phyloP scores from a whole-genome alignment of 2,797 vertebrate genomes.

The Coregonus ussuriensis region DNA sequence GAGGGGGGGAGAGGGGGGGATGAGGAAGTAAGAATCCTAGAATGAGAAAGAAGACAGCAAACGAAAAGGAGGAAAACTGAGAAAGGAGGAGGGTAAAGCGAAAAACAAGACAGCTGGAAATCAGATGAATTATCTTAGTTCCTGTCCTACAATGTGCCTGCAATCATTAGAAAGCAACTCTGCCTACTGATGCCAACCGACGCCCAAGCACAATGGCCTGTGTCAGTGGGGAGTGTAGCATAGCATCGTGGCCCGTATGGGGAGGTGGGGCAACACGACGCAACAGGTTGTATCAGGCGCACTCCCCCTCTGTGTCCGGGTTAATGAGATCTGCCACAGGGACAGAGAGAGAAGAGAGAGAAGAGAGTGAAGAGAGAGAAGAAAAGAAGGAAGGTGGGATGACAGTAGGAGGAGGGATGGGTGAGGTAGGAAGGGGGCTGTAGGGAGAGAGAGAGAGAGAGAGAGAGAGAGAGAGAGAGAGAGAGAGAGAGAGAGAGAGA shows the following conservation, averaged over 20 bases:
- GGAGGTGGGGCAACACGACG: constrained; percentile 10
- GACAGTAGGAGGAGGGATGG: neutral
- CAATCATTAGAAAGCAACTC: neutral
- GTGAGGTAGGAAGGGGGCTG: neutral
- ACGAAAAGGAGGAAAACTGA: neutral
- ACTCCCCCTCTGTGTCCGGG: neutral
- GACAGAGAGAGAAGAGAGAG: neutral
- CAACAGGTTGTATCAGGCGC: constrained; percentile 14
- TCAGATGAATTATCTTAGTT: neutral
- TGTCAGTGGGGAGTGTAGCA: constrained; percentile 15
- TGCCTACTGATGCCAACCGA: neutral
- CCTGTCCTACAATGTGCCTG: constrained; percentile 23
- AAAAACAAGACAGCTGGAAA: neutral
- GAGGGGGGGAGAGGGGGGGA: no score
- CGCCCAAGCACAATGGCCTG: constrained; percentile 3
- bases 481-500: no score
- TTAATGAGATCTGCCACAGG: constrained; percentile 20
- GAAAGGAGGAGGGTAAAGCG: neutral
- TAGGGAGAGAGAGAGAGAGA: neutral
- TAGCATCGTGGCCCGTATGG: neutral
- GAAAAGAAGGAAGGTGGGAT: no score
- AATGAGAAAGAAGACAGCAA: neutral
- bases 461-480: no score
- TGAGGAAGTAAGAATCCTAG: no score
- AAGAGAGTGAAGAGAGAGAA: neutral